Evolutionary conservation across 2,888 invertebrate genomes (phyloP), one percentile per base, ranked within the genome.

Genomic region (Drosophila mulleri): DNA sequence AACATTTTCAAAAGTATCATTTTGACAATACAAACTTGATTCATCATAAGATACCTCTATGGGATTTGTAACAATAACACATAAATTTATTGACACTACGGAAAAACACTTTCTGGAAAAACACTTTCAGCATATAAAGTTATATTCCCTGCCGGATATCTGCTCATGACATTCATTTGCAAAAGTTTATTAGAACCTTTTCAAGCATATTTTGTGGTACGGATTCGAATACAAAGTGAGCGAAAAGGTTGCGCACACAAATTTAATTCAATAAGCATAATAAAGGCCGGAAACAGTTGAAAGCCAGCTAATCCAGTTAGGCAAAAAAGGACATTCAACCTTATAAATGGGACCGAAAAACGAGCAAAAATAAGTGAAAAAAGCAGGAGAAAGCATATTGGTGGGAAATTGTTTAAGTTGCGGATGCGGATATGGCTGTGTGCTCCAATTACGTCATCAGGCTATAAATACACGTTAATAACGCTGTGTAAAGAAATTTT

Each of bases 181-280:
- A 20, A 29, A 45, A 66, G 16, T 45, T 67, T 16, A 29, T 39
- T 39, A 53, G 20, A 16, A 16, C 47, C 32, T 48, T 44, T 42
- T 23, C n/a, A 23, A 23, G 20, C 32, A 32, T 41, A 41, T 32
- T n/a, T 32, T 18, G 14, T 41, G 14, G 69, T 47, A 56, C 41
- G 57, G 57, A 41, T 32, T 57, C 41, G 32, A 35, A 48, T 8
- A 41, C 39, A 47, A 42, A 54, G 32, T 20, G 26, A 47, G 69
- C 14, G 35, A 70, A 77, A 80, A 67, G 62, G 80, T 70, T 56
- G 48, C 47, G 58, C 42, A 53, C 57, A 67, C 54, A 74, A 74
- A 64, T 63, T 65, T 59, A 75, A 66, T 59, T 63, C 48, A 61
- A 59, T 63, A 64, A 59, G 62, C 62, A 70, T 44, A 62, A 69